Evolutionary conservation across 1,140 invertebrate species (phyloP), one percentile per base, ranked within the genome.

Genomic region (Heliconius congener): DNA sequence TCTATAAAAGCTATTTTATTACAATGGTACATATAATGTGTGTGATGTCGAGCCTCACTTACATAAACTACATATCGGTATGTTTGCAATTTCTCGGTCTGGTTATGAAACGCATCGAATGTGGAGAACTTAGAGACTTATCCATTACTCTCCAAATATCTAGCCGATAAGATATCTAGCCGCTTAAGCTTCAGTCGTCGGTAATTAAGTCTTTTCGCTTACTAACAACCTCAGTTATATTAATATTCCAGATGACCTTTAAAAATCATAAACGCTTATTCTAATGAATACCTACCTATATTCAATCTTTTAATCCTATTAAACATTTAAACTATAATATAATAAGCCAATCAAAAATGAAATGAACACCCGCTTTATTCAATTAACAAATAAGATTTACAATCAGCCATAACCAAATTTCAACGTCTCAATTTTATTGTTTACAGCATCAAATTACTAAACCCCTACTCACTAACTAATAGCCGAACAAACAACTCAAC

Each of bases 381-480:
- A 23, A 66, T 8, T 16, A 66, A 16, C 60, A 66, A 27, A 66
- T 30, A 66, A 66, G 27, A 66, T 66, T 66, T 66, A 66, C 60
- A 66, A 66, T 27, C 60, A 27, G 19, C 8, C n/a, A 30, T 66
- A 66, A 27, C 60, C 27, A 30, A 66, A 30, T 30, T 66, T 66
- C 3, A 30, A 66, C 60, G 27, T 66, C 60, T 66, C 60, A 66
- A 66, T 66, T 66, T 66, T 66, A 66, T 27, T 66, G 60, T 66
- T 66, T 66, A 66, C 27, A 66, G 27, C 60, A 66, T 66, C 60
- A 66, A 66, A 66, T 66, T 66, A 66, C 60, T 30, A 66, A 66
- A 66, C 60, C 27, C 11, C 50, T 60, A 60, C 55, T 66, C 23
- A 66, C 60, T 30, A 66, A 66, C 60, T 66, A 66, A 66, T 66